A percentile compares a stretch with the other conserved stretches of the same genome.
phyloP scores from a whole-genome alignment of 2,888 invertebrate genomes.

The Cepaea hortensis region DNA sequence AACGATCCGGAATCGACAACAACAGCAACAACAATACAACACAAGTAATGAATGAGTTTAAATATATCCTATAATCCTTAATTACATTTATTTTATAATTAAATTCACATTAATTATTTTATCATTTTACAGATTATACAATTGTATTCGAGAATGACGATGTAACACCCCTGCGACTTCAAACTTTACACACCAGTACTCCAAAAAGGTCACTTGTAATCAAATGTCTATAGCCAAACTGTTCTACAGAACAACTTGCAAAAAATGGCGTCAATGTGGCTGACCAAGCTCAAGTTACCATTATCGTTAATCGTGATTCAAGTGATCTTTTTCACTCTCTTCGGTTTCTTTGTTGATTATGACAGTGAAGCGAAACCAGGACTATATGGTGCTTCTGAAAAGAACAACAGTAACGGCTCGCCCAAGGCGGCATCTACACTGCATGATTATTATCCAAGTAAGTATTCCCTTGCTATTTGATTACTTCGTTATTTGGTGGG shows the following conservation, averaged over 20 bases:
- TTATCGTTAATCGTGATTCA: conserved; percentile 54
- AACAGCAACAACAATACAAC: too few relatives aligned
- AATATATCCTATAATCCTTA: too few relatives aligned
- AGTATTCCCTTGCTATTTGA: neutral
- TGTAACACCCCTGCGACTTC: too few relatives aligned
- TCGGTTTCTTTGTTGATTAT: conserved; percentile 62
- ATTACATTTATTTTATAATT: too few relatives aligned
- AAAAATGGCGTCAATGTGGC: conserved; percentile 44
- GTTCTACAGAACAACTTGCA: neutral
- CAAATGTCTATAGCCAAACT: neutral
- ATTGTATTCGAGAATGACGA: too few relatives aligned
- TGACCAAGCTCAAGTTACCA: conserved; percentile 51
- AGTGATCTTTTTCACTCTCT: conserved; percentile 60
- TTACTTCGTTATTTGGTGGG: too few relatives aligned
- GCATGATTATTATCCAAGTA: conserved; percentile 39
- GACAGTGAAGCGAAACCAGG: conserved; percentile 54
- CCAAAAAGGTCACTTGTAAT: too few relatives aligned
- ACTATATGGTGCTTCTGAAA: neutral
- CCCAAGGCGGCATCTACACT: neutral
- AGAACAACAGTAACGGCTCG: neutral
- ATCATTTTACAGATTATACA: too few relatives aligned
- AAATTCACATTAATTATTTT: too few relatives aligned
- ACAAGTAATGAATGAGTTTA: too few relatives aligned
- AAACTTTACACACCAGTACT: too few relatives aligned
- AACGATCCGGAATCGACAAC: too few relatives aligned